A percentile compares a stretch with the other conserved stretches of the same genome.
phyloP scores from a whole-genome alignment of 2,113 vertebrate species.

The Rafetus swinhoei region DNA sequence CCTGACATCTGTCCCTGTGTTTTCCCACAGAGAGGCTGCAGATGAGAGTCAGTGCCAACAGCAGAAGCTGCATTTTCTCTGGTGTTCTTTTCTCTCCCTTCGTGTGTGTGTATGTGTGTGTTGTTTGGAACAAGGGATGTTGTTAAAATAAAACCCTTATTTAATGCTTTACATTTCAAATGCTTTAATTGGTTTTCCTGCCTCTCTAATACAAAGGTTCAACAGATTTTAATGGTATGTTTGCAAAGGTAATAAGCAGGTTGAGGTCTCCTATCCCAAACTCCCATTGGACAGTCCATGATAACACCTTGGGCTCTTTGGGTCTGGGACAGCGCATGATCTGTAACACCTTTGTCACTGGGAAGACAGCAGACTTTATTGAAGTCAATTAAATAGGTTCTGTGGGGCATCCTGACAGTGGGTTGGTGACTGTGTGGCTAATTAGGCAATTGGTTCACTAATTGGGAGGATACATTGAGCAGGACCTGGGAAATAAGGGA shows the following conservation, averaged over 20 bases:
- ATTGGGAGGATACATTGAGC: not conserved
- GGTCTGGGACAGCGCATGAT: not conserved
- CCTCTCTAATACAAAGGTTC: not conserved
- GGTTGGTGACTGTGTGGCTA: not conserved
- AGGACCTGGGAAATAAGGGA: not conserved
- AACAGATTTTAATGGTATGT: not conserved
- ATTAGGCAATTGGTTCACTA: not conserved
- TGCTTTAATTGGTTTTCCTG: not conserved
- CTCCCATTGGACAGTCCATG: not conserved
- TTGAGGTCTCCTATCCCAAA: not conserved
- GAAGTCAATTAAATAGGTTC: not conserved
- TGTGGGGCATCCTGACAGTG: not conserved
- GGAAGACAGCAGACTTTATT: not conserved
- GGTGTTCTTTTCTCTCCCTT: not conserved
- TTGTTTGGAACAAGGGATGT: not conserved
- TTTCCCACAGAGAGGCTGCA: not conserved
- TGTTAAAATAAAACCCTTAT: not conserved
- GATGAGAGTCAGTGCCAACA: not conserved
- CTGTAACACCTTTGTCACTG: not conserved
- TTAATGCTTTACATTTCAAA: not conserved
- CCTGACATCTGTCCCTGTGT: too few relatives aligned
- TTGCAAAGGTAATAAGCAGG: not conserved
- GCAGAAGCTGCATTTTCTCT: not conserved
- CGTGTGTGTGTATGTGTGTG: too few relatives aligned
- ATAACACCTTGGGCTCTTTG: not conserved